These are phyloP conservation scores for Sylvicola cinctus DNA, from an alignment of 2,888 invertebrate species.

Conservation along the genomic window DNA sequence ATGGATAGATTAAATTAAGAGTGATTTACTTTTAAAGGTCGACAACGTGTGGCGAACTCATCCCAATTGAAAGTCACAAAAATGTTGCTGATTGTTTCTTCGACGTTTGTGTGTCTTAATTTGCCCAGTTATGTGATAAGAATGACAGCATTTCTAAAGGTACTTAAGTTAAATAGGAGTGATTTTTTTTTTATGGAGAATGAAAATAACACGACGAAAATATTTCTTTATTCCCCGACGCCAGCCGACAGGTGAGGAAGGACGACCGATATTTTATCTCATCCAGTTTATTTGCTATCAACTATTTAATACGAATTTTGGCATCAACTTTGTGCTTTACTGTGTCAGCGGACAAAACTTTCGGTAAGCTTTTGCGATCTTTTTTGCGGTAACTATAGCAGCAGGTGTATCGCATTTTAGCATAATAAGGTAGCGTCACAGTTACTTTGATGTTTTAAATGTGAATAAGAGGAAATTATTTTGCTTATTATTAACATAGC, in stretches of 20 bases:
- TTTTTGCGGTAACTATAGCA: no score
- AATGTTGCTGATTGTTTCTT: slow-evolving; percentile 64
- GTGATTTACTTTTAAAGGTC: slow-evolving; percentile 13
- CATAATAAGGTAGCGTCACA: no score
- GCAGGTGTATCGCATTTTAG: no score
- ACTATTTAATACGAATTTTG: slow-evolving; percentile 63
- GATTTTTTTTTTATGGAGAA: no score
- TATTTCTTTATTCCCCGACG: no score
- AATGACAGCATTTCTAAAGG: slow-evolving; percentile 35
- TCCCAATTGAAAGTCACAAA: slow-evolving; percentile 53
- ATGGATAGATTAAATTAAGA: no score
- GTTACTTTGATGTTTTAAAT: no score
- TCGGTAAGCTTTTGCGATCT: slow-evolving; percentile 38
- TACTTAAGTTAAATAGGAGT: slow-evolving; percentile 20
- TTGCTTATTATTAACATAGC: no score
- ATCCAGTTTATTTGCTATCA: slow-evolving; percentile 43
- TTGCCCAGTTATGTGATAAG: slow-evolving; percentile 55
- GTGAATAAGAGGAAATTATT: no score
- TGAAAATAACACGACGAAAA: no score
- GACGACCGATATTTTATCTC: not conserved
- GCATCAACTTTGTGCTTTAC: slow-evolving; percentile 64
- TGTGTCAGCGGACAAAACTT: slow-evolving; percentile 68
- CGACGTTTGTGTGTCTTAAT: slow-evolving; percentile 57
- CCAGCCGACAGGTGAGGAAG: no score
- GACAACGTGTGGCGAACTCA: slow-evolving; percentile 22